Conservation (phyloP, 92 coral and sea anemone species). For the Blastomussa wellsi region DNA sequence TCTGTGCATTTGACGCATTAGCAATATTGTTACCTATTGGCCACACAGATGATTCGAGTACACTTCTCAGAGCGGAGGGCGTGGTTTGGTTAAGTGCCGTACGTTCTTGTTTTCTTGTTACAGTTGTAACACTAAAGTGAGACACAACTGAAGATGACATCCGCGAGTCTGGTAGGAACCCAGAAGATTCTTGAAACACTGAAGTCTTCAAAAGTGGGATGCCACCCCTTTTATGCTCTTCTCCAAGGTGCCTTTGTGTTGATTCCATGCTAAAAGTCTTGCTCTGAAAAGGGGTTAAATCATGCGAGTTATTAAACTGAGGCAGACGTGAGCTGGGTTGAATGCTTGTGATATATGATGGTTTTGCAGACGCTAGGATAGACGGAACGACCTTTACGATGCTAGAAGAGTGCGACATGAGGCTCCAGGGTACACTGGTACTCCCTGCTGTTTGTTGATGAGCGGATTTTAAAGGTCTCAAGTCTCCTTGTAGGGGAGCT, state of each 20-base stretch:
- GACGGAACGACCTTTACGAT: background rate
- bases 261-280: too few relatives aligned
- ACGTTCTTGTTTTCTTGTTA: background rate
- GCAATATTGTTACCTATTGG: background rate
- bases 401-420: background rate
- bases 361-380: background rate
- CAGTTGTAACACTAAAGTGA: background rate
- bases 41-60: background rate
- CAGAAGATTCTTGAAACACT: background rate
- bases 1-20: background rate
- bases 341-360: background rate
- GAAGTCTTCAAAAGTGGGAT: background rate
- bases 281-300: background rate
- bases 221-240: constrained; percentile 1
- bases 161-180: background rate
- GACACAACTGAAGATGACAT: background rate
- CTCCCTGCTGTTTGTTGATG: background rate
- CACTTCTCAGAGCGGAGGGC: background rate
- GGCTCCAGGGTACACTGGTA: background rate
- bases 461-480: background rate
- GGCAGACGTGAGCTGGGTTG: background rate
- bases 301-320: background rate
- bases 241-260: too few relatives aligned
- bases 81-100: background rate
- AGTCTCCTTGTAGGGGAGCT: background rate